phyloP scores from a whole-genome alignment of 2,113 vertebrate species.

The Spheniscus mendiculus region DNA sequence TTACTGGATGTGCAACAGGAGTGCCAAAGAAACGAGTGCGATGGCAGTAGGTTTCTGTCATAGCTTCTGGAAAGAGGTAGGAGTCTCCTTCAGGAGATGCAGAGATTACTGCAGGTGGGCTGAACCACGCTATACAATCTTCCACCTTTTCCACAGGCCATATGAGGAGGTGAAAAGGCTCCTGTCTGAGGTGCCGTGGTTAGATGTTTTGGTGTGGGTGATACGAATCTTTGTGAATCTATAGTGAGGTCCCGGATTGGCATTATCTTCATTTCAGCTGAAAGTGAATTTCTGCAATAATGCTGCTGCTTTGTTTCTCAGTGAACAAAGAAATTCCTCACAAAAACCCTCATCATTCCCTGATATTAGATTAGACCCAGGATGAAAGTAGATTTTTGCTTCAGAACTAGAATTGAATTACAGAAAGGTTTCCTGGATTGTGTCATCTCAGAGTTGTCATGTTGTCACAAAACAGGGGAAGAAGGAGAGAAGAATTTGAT shows the following conservation, averaged over 20 bases:
- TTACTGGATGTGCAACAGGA: neutral
- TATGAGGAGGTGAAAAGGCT: neutral
- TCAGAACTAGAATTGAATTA: slow-evolving; percentile 39
- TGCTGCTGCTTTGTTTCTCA: neutral
- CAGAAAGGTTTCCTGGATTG: slow-evolving; percentile 7
- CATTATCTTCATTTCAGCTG: neutral
- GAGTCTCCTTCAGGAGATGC: neutral
- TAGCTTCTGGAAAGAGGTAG: neutral
- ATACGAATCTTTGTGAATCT: neutral
- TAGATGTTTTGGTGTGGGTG: neutral
- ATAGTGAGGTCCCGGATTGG: neutral
- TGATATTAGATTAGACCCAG: neutral
- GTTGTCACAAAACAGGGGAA: neutral
- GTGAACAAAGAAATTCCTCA: slow-evolving; percentile 19
- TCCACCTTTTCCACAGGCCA: neutral
- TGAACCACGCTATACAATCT: neutral
- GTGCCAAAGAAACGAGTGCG: neutral
- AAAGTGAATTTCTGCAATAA: neutral
- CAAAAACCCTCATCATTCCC: neutral
- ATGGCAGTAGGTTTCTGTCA: neutral
- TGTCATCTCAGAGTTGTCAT: neutral
- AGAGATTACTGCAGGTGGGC: neutral
- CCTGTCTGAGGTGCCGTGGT: neutral
- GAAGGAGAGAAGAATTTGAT: neutral
- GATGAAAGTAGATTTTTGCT: slow-evolving; percentile 26